A percentile compares a stretch with the other conserved stretches of the same genome.
phyloP scores from a whole-genome alignment of 92 coral and sea anemone genomes.

The Epizoanthus fatuus region DNA sequence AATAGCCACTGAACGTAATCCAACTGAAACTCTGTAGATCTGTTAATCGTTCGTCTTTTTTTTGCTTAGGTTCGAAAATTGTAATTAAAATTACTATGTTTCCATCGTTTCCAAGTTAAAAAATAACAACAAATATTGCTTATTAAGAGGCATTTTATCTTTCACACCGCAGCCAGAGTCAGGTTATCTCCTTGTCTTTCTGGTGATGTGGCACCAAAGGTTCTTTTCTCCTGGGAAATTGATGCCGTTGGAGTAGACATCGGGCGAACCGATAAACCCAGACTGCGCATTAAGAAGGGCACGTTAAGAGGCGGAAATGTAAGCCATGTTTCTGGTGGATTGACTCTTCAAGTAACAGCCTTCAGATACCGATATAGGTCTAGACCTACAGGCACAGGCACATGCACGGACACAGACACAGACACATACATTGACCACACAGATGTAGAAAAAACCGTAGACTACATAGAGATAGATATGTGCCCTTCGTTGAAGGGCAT shows the following conservation, averaged over 20 bases:
- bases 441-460: too few species aligned
- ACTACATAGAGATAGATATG: too few species aligned
- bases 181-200: conserved; percentile 70
- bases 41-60: too few species aligned
- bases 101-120: not conserved
- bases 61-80: too few species aligned
- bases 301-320: conserved; percentile 75
- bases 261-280: conserved; percentile 63
- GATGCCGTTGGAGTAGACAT: conserved; percentile 72
- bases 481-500: too few species aligned
- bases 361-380: too few species aligned
- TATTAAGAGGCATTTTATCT: not conserved
- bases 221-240: conserved; percentile 76
- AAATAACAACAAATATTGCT: not conserved
- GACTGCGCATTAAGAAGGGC: conserved; percentile 57
- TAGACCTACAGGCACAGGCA: not conserved
- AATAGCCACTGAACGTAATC: too few species aligned
- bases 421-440: too few species aligned
- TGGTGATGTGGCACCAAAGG: conserved; percentile 41
- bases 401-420: too few species aligned
- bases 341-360: too few species aligned
- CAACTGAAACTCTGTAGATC: too few species aligned
- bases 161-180: conserved; percentile 40
- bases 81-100: not conserved
- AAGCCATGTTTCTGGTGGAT: not conserved